Base-by-base conservation (phyloP, 2,888 invertebrate species). In the Cheilosia urbana region DNA sequence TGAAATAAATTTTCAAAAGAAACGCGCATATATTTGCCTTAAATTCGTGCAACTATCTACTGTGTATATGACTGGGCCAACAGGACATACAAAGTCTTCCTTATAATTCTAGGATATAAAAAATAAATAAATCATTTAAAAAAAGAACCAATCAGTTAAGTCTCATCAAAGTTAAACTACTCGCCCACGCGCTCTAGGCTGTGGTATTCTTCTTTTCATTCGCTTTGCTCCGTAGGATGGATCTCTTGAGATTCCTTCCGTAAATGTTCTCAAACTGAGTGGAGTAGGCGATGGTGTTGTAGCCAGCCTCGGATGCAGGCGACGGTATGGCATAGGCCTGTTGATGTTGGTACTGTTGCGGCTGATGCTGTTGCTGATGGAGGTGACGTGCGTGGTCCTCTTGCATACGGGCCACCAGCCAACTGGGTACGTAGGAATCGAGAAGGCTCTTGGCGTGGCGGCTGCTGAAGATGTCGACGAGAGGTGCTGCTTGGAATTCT, bases 401-500 rank as follows among this genome's bases (percentile, higher is more conserved):
- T 60, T 87, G 88, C 34, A 90, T 88, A 19, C 89, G 89, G 17
- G 89, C 45, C 7, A 92, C 88, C 75, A 94, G 89, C 88, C 93
- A 93, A 42, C 94, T 94, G 53, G 94, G 95, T 73, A 94, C 93
- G 69, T 94, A 94, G 0, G 95, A 94, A 57, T 94, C 94, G 6
- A 94, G 88, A 60, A 95, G 90, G 5, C 94, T 94, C 4, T 93
- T 92, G 1, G 94, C 93, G 11, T 88, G 89, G 1, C 92, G 90
- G 27, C 89, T 89, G 0, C 88, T 87, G 62, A 91, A 91, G 2
- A 90, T 87, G 87, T 91, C 92, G 0, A 90, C 90, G 9, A 90
- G 87, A 0, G 88, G 88, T n/a, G 88, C 88, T 1, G 88, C 87
- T 58, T 87, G 88, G 4, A 88, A 88, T n/a, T 62, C 55, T 27